phyloP scores from a whole-genome alignment of 1,140 invertebrate genomes.

The Trichoplusia ni region DNA sequence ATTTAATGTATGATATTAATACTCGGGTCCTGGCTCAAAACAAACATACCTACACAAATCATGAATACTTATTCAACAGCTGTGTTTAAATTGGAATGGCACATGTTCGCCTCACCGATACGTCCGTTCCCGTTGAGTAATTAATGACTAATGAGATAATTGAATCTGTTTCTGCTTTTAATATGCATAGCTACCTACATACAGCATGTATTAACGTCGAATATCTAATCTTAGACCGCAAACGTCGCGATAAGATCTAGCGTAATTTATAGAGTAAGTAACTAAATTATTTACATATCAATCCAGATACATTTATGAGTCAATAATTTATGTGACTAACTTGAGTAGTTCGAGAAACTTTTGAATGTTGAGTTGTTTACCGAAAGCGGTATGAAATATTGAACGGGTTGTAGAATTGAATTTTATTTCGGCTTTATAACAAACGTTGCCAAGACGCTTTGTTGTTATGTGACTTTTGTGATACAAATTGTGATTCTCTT shows the following conservation, averaged over 20 bases:
- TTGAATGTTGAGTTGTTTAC: too few relatives aligned
- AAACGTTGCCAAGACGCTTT: too few relatives aligned
- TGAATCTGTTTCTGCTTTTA: slow-evolving; percentile 59
- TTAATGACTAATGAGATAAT: slow-evolving; percentile 73
- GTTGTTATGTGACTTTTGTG: too few relatives aligned
- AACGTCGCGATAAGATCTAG: slow-evolving; percentile 11
- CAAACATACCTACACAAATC: neutral
- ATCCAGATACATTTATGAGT: slow-evolving; percentile 3
- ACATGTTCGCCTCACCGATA: slow-evolving; percentile 14
- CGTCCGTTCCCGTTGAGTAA: slow-evolving; percentile 49
- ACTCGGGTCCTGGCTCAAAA: neutral
- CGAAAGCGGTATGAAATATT: too few relatives aligned
- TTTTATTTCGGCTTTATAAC: too few relatives aligned
- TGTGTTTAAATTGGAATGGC: slow-evolving; percentile 11
- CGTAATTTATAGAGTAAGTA: slow-evolving; percentile 8
- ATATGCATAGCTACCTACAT: slow-evolving; percentile 17
- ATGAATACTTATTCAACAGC: neutral
- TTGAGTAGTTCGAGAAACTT: too few relatives aligned
- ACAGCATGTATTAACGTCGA: too few relatives aligned
- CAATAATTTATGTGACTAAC: neutral
- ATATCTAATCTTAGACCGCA: neutral
- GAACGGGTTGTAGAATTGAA: too few relatives aligned
- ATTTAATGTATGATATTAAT: neutral
- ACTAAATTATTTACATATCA: slow-evolving; percentile 21
- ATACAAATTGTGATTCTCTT: too few relatives aligned